Evolutionary conservation across 2,113 vertebrate species (phyloP).

Genomic region (Sceloporus tristichus): DNA sequence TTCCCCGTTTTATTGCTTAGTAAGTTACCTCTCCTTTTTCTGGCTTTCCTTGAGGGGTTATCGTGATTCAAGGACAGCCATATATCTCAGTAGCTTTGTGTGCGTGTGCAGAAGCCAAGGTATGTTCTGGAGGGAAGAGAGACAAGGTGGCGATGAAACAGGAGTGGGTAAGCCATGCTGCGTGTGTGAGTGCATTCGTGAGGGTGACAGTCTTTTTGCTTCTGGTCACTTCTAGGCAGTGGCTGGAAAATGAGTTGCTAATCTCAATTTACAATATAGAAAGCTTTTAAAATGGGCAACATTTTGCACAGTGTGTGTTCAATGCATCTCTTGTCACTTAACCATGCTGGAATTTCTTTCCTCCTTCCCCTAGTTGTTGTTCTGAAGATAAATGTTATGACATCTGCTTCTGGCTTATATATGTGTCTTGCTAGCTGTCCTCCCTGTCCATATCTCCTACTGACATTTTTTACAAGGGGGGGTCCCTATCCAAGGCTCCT

Average conservation of each 20-base stretch:
- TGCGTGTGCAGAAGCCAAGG: neutral
- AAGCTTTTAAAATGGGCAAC: constrained; percentile 63
- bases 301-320: constrained; percentile 72
- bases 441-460: neutral
- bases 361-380: neutral
- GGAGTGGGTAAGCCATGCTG: neutral
- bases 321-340: constrained; percentile 28
- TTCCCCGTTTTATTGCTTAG: neutral
- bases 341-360: neutral
- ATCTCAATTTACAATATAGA: constrained; percentile 65
- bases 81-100: neutral
- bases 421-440: neutral
- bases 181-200: neutral
- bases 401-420: accelerated
- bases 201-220: neutral
- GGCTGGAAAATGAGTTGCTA: constrained; percentile 58
- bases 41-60: neutral
- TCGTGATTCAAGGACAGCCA: neutral
- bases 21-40: neutral
- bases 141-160: too few relatives aligned
- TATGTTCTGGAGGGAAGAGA: neutral
- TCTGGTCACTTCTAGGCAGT: accelerated
- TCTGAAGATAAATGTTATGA: constrained; percentile 33
- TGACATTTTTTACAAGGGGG: neutral
- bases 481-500: neutral